phyloP scores from a whole-genome alignment of 2,113 vertebrate genomes.

The Xerus inauris region DNA sequence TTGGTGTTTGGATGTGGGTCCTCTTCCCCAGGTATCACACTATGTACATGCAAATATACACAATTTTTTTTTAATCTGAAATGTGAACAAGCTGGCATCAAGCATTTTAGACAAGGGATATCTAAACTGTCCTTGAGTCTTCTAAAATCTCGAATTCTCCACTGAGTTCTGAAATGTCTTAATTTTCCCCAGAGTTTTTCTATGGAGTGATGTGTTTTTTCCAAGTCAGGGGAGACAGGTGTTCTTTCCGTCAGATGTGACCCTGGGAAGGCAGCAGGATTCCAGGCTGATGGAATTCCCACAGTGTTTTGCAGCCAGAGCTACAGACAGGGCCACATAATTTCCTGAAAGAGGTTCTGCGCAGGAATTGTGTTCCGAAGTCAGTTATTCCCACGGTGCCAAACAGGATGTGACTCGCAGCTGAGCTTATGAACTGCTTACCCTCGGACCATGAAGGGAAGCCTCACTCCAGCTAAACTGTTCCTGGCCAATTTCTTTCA shows the following conservation, averaged over 20 bases:
- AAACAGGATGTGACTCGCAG: neutral
- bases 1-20: neutral
- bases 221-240: neutral
- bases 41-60: neutral
- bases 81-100: neutral
- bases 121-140: neutral
- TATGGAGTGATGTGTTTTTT: neutral
- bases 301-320: neutral
- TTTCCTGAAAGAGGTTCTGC: neutral
- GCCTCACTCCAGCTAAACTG: neutral
- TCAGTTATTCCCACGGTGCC: neutral
- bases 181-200: neutral
- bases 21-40: neutral
- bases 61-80: neutral
- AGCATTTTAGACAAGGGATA: neutral
- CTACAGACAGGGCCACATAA: neutral
- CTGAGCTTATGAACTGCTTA: constrained; percentile 32
- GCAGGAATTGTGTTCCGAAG: neutral
- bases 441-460: neutral
- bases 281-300: neutral
- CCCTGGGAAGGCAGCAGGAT: neutral
- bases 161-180: neutral
- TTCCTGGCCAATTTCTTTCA: neutral
- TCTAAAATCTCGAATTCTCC: neutral
- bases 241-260: neutral